phyloP scores from a whole-genome alignment of 2,888 invertebrate genomes.

The Hemaris fuciformis region DNA sequence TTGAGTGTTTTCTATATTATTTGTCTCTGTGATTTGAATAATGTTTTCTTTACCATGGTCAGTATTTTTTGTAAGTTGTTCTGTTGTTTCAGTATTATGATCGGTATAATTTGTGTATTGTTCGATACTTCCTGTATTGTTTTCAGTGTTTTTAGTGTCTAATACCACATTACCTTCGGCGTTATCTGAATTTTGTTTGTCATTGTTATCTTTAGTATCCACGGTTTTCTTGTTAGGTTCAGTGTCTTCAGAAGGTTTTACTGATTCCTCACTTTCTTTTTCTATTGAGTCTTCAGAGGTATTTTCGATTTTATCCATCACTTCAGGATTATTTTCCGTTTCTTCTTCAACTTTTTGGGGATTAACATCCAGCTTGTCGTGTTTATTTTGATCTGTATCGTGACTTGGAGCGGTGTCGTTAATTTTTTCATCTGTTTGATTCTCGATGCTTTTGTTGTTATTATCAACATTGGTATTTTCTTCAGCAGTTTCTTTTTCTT shows the following conservation, averaged over 20 bases:
- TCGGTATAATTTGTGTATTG: conserved; percentile 21
- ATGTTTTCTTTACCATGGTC: conserved; percentile 28
- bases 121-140: conserved; percentile 24
- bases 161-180: conserved; percentile 17
- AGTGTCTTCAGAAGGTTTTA: conserved; percentile 19
- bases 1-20: not conserved
- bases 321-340: conserved; percentile 21
- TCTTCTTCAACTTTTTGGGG: not conserved
- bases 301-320: conserved; percentile 23
- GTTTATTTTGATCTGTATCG: conserved; percentile 22
- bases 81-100: not conserved
- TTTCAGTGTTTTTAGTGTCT: conserved; percentile 26
- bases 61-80: conserved; percentile 19
- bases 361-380: conserved; percentile 7
- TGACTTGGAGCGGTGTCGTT: conserved; percentile 16
- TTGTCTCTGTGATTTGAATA: not conserved
- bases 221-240: conserved; percentile 13
- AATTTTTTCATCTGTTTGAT: conserved; percentile 14
- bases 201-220: conserved; percentile 18
- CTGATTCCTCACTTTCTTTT: conserved; percentile 26
- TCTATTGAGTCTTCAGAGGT: conserved; percentile 21
- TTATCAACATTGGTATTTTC: conserved; percentile 12
- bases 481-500: conserved; percentile 15
- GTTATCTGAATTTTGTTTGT: conserved; percentile 14
- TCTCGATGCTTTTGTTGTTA: not conserved